Percentiles rank a stretch among this genome's conserved stretches.
Conservation (phyloP, 2,113 vertebrate species). For the Vimba vimba region DNA sequence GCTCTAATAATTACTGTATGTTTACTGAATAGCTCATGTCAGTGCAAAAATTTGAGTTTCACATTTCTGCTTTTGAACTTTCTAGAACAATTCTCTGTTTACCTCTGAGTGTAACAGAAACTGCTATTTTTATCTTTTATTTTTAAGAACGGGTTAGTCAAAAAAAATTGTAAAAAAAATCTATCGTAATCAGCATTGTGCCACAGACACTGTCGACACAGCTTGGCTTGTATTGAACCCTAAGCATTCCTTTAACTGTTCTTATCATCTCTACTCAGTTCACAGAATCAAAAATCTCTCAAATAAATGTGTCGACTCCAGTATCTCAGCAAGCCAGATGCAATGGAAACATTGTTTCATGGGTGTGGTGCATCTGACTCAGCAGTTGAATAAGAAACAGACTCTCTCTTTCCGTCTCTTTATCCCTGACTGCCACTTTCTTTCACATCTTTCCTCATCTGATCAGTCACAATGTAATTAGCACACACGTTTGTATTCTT, state of each 20-base stretch:
- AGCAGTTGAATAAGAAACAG: slow-evolving; percentile 25
- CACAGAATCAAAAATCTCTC: background rate
- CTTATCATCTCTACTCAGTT: background rate
- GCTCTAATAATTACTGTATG: background rate
- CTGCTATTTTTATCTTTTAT: background rate
- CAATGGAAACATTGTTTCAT: slow-evolving; percentile 1
- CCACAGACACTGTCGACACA: background rate
- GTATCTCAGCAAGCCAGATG: slow-evolving; percentile 16
- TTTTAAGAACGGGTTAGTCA: background rate
- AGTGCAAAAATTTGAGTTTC: background rate
- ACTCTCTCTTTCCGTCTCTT: slow-evolving; percentile 8
- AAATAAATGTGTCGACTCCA: background rate
- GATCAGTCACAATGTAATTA: slow-evolving; percentile 27
- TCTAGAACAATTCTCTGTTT: background rate
- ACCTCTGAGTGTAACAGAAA: background rate
- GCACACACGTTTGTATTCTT: slow-evolving; percentile 31
- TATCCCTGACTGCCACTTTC: background rate
- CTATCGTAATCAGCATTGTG: background rate
- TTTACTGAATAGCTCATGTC: background rate
- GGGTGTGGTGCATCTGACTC: slow-evolving; percentile 45
- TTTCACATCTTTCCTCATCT: slow-evolving; percentile 12
- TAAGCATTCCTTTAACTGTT: background rate
- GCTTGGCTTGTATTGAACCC: background rate
- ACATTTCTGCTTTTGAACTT: background rate
- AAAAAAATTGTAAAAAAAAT: too few relatives aligned